Conservation (phyloP, 2,113 vertebrate genomes). For the Petroica traversi region DNA sequence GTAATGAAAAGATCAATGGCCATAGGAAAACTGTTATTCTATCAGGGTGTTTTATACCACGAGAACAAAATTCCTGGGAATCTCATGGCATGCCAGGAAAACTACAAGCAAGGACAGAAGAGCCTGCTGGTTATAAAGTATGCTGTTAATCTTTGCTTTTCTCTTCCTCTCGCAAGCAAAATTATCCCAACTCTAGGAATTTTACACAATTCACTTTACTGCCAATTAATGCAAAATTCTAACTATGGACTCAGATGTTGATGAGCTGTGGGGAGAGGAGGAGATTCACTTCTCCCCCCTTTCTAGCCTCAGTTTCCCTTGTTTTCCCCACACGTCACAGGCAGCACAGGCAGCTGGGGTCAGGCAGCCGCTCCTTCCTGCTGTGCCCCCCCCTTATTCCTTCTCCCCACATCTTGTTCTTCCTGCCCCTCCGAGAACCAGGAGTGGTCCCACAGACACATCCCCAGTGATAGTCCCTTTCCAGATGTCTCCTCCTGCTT, state of each 20-base stretch:
- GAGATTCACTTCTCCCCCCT: not conserved
- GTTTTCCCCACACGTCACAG: not conserved
- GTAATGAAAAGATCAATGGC: not conserved
- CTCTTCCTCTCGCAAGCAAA: not conserved
- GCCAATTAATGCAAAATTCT: not conserved
- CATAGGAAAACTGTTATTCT: not conserved
- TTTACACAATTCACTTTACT: not conserved
- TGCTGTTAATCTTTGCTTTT: not conserved
- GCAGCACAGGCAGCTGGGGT: not conserved
- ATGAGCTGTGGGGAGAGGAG: rapidly evolving
- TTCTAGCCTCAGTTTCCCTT: not conserved
- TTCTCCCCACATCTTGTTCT: not conserved
- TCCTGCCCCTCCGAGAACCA: not conserved
- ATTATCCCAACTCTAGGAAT: not conserved
- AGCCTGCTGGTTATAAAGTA: not conserved
- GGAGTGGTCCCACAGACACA: not conserved
- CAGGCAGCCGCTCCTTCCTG: not conserved
- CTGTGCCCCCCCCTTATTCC: not conserved
- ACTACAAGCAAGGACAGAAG: not conserved
- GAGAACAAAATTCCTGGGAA: not conserved
- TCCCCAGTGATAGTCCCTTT: not conserved
- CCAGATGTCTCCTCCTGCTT: not conserved
- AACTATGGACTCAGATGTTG: not conserved
- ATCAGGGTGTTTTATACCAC: not conserved
- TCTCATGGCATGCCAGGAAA: not conserved